phyloP scores from a whole-genome alignment of 2,797 vertebrate genomes.

The Gastrophryne carolinensis region DNA sequence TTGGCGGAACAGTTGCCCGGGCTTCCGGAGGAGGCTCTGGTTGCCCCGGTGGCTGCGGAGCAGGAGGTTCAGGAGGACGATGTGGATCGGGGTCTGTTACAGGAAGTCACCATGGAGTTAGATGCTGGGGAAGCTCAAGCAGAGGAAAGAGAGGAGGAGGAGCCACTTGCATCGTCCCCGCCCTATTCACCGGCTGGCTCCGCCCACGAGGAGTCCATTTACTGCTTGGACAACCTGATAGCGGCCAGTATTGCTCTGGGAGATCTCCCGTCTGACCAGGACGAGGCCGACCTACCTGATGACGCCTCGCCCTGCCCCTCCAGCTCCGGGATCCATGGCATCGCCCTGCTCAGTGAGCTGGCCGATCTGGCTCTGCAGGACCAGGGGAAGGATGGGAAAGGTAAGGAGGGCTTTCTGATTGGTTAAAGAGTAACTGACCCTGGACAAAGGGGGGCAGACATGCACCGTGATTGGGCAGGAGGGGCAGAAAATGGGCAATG shows the following conservation, averaged over 20 bases:
- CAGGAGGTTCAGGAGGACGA: constrained; percentile 42
- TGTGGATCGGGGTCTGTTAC: constrained; percentile 20
- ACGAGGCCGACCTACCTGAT: constrained; percentile 2
- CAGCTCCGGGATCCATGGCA: constrained; percentile 78
- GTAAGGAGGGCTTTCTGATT: not conserved
- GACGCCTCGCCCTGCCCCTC: constrained; percentile 51
- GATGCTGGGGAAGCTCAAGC: constrained; percentile 52
- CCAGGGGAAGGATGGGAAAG: constrained; percentile 56
- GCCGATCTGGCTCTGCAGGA: constrained; percentile 85
- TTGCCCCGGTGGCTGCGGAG: constrained; percentile 32
- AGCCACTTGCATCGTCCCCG: constrained; percentile 47
- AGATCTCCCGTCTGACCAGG: constrained; percentile 58
- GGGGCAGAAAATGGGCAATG: too few relatives aligned
- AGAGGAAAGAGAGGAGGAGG: constrained; percentile 56
- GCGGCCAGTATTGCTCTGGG: constrained; percentile 81
- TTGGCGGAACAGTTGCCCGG: constrained; percentile 54
- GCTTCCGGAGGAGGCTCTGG: constrained; percentile 51
- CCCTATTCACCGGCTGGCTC: constrained; percentile 29
- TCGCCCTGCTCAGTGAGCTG: constrained; percentile 91
- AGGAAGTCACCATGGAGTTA: constrained; percentile 25
- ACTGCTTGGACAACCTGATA: constrained; percentile 86
- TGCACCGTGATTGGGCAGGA: too few relatives aligned
- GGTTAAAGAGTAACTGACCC: too few relatives aligned
- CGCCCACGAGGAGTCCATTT: constrained; percentile 63
- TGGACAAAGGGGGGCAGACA: too few relatives aligned